Evolutionary conservation across 2,888 invertebrate species (phyloP).

Genomic region (Nemoura dubitans): DNA sequence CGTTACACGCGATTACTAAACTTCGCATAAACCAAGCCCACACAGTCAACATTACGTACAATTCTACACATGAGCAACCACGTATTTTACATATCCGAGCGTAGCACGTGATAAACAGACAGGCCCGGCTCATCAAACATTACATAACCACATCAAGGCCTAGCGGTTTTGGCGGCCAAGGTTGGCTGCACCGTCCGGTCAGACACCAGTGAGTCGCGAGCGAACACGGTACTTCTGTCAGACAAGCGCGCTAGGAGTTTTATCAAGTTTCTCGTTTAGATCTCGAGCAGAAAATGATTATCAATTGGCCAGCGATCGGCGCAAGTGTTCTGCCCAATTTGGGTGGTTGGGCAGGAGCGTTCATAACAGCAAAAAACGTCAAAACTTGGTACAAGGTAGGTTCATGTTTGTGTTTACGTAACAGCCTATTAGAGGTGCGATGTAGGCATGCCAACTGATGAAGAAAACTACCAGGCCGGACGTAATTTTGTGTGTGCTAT

Average conservation of each 20-base stretch:
- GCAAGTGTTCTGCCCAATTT: slow-evolving; percentile 73
- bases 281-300: slow-evolving; percentile 33
- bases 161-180: background rate
- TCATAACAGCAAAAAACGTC: slow-evolving; percentile 71
- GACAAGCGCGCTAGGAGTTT: background rate
- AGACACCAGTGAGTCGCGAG: background rate
- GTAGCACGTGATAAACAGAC: background rate
- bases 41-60: background rate
- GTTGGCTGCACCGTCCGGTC: background rate
- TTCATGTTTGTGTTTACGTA: slow-evolving; percentile 21
- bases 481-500: too few species aligned
- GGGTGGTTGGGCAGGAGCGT: slow-evolving; percentile 74
- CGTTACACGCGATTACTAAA: too few species aligned
- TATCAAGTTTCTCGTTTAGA: background rate
- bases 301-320: slow-evolving; percentile 59
- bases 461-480: background rate
- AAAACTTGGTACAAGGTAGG: slow-evolving; percentile 76
- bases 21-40: background rate
- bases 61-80: background rate
- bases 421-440: background rate
- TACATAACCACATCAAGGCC: slow-evolving; percentile 9
- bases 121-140: background rate
- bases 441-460: background rate
- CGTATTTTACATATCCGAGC: background rate
- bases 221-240: background rate